Evolutionary conservation across 1,140 invertebrate species (phyloP), one percentile per base, ranked within the genome.

Genomic region (Ceratitis capitata): DNA sequence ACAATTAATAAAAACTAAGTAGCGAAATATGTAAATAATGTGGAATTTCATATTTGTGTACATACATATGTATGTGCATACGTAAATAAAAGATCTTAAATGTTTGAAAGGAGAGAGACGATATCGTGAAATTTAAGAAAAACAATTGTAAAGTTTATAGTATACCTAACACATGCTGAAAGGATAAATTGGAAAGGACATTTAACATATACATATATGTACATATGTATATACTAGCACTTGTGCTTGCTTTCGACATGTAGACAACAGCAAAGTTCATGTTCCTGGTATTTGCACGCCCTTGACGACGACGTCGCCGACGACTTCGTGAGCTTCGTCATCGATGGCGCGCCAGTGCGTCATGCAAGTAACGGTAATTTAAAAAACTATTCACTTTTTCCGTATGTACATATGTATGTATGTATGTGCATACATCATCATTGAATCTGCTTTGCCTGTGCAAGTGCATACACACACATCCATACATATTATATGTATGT

Each of bases 301-400:
- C 29, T 35, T 29, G 61, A 69, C 61, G 61, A 69, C 29, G 61
- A 12, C 32, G 61, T 10, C 61, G 32, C 4, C 61, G 32, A 32
- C 19, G 58, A 61, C 26, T 61, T 61, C 12, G 26, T 10, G 9
- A 26, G 61, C 61, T 69, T 69, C 39, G 69, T 78, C 69, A 45
- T 78, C 69, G 69, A 19, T 78, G 39, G 39, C 39, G 19, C 69
- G n/a, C 39, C 35, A 78, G 61, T 78, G 69, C 39, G 39, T 78
- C 69, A 47, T 78, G 19, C 69, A 78, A 78, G 69, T 78, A 78
- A 78, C 69, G 69, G 69, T 78, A 78, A 78, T 78, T 78, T 16
- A 78, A n/a, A 45, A 12, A 78, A 45, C 26, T 45, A 35, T n/a
- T 42, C 69, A 45, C 10, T 78, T 3, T n/a, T 26, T 1, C 29